Percentiles rank a stretch among this genome's conserved stretches.
Evolutionary conservation across 2,113 vertebrate species (phyloP).

Genomic region (Pluvianellus socialis): DNA sequence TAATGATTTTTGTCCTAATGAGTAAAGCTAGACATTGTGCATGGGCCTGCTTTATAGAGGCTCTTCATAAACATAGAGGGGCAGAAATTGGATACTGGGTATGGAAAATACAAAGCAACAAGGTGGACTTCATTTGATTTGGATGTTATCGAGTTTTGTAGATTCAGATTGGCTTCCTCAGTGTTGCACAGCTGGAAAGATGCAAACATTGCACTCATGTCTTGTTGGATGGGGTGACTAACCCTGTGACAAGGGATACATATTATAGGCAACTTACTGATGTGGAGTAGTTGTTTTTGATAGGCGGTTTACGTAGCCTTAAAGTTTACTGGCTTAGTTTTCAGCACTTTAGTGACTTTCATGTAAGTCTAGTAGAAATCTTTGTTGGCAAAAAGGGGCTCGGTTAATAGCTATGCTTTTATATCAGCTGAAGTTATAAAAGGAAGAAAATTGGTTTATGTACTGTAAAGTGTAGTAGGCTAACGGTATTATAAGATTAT

Average conservation of each 20-base stretch:
- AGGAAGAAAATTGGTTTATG: background rate
- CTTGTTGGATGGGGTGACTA: background rate
- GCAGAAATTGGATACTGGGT: background rate
- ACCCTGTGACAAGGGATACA: background rate
- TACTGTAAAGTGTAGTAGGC: background rate
- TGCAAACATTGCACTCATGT: background rate
- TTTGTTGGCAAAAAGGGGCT: background rate
- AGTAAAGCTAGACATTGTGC: accelerated
- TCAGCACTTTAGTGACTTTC: background rate
- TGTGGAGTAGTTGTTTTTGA: background rate
- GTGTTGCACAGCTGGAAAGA: background rate
- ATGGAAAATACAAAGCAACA: background rate
- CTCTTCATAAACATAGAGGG: accelerated
- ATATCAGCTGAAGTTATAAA: background rate
- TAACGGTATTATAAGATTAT: background rate
- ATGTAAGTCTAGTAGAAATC: background rate
- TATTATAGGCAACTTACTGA: background rate
- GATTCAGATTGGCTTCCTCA: background rate
- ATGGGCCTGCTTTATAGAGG: background rate
- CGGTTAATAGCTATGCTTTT: background rate
- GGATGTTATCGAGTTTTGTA: background rate
- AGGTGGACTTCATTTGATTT: background rate
- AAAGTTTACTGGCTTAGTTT: background rate
- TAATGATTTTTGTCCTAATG: background rate
- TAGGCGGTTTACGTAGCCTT: background rate